phyloP scores from a whole-genome alignment of 2,888 invertebrate species.

The Rhingia campestris region DNA sequence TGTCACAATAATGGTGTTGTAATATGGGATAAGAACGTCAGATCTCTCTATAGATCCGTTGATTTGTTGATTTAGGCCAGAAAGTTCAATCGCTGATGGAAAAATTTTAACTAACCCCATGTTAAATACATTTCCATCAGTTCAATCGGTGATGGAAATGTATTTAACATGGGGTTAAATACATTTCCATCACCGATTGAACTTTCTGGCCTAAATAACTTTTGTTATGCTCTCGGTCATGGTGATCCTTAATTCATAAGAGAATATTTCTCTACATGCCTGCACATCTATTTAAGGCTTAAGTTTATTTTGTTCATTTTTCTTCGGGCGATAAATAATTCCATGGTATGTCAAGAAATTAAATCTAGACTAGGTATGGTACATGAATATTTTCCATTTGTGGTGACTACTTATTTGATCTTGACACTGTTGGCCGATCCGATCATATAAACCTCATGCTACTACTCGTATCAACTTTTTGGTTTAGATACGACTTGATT shows the following conservation, averaged over 20 bases:
- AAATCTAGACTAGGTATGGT: background rate
- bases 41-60: too few relatives aligned
- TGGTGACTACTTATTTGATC: conserved; percentile 1
- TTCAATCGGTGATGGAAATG: too few relatives aligned
- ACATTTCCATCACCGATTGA: too few relatives aligned
- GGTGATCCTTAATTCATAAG: conserved; percentile 14
- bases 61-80: too few relatives aligned
- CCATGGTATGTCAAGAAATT: conserved; percentile 3
- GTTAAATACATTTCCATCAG: too few relatives aligned
- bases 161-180: too few relatives aligned
- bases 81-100: too few relatives aligned
- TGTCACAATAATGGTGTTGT: too few relatives aligned
- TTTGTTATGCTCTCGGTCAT: background rate
- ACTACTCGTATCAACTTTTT: background rate
- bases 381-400: conserved; percentile 14
- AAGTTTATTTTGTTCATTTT: conserved; percentile 13
- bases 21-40: too few relatives aligned
- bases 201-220: conserved; percentile 30
- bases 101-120: too few relatives aligned
- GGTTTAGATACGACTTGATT: too few relatives aligned
- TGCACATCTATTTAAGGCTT: conserved; percentile 32
- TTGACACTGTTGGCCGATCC: conserved; percentile 1
- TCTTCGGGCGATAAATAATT: conserved; percentile 20
- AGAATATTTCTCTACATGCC: conserved; percentile 6
- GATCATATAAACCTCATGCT: background rate